Conservation (phyloP, 1,140 invertebrate genomes). For the Nilaparvata lugens region DNA sequence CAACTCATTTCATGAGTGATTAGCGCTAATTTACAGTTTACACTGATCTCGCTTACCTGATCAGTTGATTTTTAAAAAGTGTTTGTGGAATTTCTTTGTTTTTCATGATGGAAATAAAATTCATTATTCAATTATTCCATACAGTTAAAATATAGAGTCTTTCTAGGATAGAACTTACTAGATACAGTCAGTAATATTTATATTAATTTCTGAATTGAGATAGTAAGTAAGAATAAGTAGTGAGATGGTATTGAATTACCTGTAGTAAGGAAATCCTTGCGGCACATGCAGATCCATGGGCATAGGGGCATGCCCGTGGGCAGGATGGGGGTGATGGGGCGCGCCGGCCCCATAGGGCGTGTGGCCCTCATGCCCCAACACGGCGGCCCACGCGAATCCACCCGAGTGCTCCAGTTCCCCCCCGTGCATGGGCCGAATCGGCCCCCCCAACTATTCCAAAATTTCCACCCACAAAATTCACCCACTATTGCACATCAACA, state of each 20-base stretch:
- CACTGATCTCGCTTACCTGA: no score
- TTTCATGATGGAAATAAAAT: no score
- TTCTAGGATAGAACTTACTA: no score
- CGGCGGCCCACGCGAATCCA: constrained; percentile 56
- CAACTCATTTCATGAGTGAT: no score
- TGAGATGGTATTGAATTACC: constrained; percentile 56
- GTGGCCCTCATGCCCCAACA: constrained; percentile 44
- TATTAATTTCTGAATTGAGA: not conserved
- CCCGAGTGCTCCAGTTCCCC: constrained; percentile 54
- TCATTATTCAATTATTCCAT: no score
- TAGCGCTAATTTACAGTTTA: no score
- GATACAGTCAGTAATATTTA: no score
- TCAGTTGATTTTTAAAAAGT: no score
- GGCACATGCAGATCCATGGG: constrained; percentile 80
- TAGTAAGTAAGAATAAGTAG: not conserved
- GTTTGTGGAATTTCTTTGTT: no score
- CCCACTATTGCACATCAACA: no score
- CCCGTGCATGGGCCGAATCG: constrained; percentile 12
- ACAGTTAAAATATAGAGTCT: no score
- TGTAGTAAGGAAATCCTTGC: constrained; percentile 79
- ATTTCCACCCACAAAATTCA: no score
- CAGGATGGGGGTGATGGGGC: constrained; percentile 39
- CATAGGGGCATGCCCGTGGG: constrained; percentile 48
- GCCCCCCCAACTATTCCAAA: not conserved
- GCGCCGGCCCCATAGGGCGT: constrained; percentile 37